phyloP scores from a whole-genome alignment of 64 coral and sea anemone species.

The Montipora foliosa region DNA sequence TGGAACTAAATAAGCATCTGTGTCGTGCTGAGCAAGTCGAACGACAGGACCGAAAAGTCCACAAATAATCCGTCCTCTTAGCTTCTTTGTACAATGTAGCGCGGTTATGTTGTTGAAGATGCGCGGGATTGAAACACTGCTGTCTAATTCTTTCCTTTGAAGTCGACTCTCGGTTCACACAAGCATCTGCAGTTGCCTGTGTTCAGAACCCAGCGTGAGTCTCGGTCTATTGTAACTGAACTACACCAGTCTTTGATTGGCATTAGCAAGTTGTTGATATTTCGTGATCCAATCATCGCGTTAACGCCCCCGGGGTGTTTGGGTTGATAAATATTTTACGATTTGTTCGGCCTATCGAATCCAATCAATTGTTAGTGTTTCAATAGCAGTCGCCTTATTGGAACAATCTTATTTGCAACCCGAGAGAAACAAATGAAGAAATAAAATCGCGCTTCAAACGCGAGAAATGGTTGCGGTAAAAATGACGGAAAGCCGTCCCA shows the following conservation, averaged over 20 bases:
- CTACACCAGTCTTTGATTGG: slow-evolving; percentile 93
- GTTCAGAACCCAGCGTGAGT: slow-evolving; percentile 90
- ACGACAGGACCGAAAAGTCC: slow-evolving; percentile 28
- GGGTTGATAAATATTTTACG: slow-evolving; percentile 97
- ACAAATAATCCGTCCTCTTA: slow-evolving; percentile 19
- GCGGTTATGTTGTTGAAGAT: slow-evolving; percentile 31
- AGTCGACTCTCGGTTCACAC: slow-evolving; percentile 84
- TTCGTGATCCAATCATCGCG: slow-evolving; percentile 90
- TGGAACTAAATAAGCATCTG: slow-evolving; percentile 65
- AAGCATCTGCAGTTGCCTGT: slow-evolving; percentile 88
- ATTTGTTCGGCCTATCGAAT: slow-evolving; percentile 91
- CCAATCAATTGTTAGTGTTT: slow-evolving; percentile 95
- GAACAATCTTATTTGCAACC: slow-evolving; percentile 92
- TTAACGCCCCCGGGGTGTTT: slow-evolving; percentile 83
- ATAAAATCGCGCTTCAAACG: slow-evolving; percentile 13
- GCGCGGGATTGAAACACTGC: slow-evolving; percentile 25
- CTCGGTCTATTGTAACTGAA: slow-evolving; percentile 91
- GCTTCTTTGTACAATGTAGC: slow-evolving; percentile 27
- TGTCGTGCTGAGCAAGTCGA: slow-evolving; percentile 67
- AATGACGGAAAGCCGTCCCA: neutral
- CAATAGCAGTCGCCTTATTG: slow-evolving; percentile 81
- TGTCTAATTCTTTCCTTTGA: slow-evolving; percentile 53
- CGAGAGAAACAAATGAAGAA: slow-evolving; percentile 70
- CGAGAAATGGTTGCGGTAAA: neutral
- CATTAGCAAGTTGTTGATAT: slow-evolving; percentile 95